A percentile compares a stretch with the other conserved stretches of the same genome.
Conservation (phyloP, 1,140 invertebrate genomes). For the Metopolophium dirhodum region DNA sequence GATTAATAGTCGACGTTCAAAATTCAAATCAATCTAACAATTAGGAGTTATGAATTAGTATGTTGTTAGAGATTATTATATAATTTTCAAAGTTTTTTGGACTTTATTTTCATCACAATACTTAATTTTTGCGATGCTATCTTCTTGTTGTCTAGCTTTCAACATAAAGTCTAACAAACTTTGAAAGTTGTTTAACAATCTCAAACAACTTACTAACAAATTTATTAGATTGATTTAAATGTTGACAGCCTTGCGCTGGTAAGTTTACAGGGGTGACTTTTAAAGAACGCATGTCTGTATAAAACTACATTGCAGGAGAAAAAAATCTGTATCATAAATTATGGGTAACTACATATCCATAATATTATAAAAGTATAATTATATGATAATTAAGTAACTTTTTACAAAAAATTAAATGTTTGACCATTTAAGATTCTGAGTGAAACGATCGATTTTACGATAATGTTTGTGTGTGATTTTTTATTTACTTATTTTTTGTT, state of each 20-base stretch:
- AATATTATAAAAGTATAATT: neutral
- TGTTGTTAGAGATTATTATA: neutral
- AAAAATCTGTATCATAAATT: neutral
- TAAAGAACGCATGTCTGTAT: neutral
- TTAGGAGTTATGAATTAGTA: neutral
- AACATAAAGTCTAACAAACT: neutral
- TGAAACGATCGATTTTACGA: neutral
- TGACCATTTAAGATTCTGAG: neutral
- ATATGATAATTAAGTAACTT: neutral
- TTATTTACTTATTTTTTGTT: no score
- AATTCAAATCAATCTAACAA: neutral
- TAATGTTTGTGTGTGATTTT: neutral
- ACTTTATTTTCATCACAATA: neutral
- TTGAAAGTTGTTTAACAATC: neutral
- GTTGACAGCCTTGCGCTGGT: neutral
- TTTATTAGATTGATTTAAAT: slow-evolving; percentile 7
- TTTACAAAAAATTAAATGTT: neutral
- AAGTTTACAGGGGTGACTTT: neutral
- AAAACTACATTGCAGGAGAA: neutral
- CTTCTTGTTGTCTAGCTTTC: neutral
- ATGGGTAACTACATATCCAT: neutral
- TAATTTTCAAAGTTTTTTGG: neutral
- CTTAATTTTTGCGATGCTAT: neutral
- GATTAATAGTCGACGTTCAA: neutral
- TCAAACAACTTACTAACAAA: neutral